Conservation (phyloP, 2,888 invertebrate genomes). For the Ypsolopha sequella region DNA sequence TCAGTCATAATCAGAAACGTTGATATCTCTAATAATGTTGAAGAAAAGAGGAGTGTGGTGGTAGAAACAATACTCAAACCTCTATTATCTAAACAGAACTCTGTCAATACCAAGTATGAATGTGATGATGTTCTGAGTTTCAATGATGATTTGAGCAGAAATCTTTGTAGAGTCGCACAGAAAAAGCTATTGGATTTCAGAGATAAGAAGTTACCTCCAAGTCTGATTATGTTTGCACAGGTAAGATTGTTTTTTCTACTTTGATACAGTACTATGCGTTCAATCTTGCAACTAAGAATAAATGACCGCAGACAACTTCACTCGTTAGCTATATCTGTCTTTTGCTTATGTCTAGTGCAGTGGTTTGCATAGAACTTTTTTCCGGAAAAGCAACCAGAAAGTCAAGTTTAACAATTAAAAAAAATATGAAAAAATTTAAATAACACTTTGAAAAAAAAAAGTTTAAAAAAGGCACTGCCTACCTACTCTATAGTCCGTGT, state of each 20-base stretch:
- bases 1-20: constrained; percentile 87
- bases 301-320: too few species aligned
- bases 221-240: constrained; percentile 86
- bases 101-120: constrained; percentile 22
- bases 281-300: background rate
- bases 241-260: constrained; percentile 41
- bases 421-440: too few species aligned
- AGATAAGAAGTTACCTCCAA: constrained; percentile 81
- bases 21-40: constrained; percentile 83
- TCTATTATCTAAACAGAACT: constrained; percentile 56
- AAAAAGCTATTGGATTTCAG: constrained; percentile 74
- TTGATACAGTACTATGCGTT: background rate
- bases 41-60: constrained; percentile 49
- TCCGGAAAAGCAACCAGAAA: too few species aligned
- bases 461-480: too few species aligned
- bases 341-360: too few species aligned
- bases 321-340: too few species aligned
- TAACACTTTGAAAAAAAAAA: too few species aligned
- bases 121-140: constrained; percentile 16
- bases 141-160: constrained; percentile 20
- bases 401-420: too few species aligned
- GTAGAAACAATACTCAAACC: constrained; percentile 63
- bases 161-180: constrained; percentile 21
- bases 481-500: too few species aligned
- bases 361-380: too few species aligned